A percentile compares a stretch with the other conserved stretches of the same genome.
phyloP scores from a whole-genome alignment of 2,888 invertebrate species.

The Eugnorisma glareosa region DNA sequence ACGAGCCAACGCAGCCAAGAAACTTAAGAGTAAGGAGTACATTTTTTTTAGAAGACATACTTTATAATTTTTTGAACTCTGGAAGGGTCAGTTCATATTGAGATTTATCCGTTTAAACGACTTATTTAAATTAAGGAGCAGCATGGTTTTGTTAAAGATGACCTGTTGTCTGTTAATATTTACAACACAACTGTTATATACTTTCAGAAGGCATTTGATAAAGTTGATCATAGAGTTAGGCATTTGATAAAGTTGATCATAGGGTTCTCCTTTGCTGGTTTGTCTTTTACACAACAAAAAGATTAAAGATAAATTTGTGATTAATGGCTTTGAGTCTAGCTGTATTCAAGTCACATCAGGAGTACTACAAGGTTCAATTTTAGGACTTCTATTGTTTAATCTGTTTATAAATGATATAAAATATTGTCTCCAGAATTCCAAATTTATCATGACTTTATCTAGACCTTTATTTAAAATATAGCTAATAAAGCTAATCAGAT shows the following conservation, averaged over 20 bases:
- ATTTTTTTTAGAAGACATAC: too few relatives aligned
- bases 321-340: background rate
- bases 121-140: background rate
- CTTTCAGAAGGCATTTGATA: background rate
- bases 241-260: background rate
- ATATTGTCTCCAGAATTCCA: background rate
- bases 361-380: background rate
- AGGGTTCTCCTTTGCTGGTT: background rate
- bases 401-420: too few relatives aligned
- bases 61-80: background rate
- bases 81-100: too few relatives aligned
- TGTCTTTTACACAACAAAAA: background rate
- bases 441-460: background rate
- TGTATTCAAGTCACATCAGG: background rate
- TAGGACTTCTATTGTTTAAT: background rate
- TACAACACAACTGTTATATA: background rate
- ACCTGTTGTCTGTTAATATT: background rate
- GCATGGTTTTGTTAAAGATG: background rate
- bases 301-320: too few relatives aligned
- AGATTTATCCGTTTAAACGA: background rate
- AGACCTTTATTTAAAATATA: background rate
- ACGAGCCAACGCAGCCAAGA: slow-evolving; percentile 97
- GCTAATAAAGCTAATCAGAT: background rate
- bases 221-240: too few relatives aligned
- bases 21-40: slow-evolving; percentile 94